Evolutionary conservation across 2,888 invertebrate species (phyloP).

Genomic region (Zygaena filipendulae): DNA sequence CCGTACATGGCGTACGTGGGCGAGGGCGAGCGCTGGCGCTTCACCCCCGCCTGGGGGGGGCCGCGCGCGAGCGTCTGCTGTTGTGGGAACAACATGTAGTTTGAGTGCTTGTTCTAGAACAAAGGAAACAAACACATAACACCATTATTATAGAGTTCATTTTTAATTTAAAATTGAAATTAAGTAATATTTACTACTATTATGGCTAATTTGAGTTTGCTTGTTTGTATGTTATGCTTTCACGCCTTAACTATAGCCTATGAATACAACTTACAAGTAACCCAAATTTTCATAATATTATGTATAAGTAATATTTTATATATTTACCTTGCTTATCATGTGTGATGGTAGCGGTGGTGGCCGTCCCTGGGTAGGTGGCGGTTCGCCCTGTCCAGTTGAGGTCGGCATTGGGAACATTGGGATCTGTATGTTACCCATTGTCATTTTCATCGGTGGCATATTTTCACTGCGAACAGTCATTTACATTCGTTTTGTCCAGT

Average conservation of each 20-base stretch:
- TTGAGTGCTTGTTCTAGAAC: slow-evolving; percentile 30
- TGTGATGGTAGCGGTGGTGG: slow-evolving; percentile 68
- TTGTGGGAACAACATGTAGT: slow-evolving; percentile 37
- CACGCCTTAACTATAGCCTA: no score
- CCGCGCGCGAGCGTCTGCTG: slow-evolving; percentile 51
- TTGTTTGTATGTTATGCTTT: no score
- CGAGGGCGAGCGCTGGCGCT: slow-evolving; percentile 69
- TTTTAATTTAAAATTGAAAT: no score
- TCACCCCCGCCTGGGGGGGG: slow-evolving; percentile 51
- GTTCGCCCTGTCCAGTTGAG: slow-evolving; percentile 47
- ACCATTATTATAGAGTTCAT: not conserved
- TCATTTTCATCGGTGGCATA: slow-evolving; percentile 71
- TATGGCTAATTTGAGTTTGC: no score
- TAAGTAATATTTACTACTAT: no score
- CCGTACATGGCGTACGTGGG: slow-evolving; percentile 60
- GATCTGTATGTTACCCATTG: slow-evolving; percentile 67
- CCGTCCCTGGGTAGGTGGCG: slow-evolving; percentile 40
- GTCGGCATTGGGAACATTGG: slow-evolving; percentile 76
- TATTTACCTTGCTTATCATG: slow-evolving; percentile 72
- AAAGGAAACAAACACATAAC: slow-evolving; percentile 12
- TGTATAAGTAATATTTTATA: slow-evolving; percentile 1
- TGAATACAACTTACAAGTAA: no score
- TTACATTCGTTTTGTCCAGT: no score
- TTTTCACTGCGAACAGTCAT: slow-evolving; percentile 59
- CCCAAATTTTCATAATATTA: no score